These are phyloP conservation scores for Seladonia tumulorum DNA, from an alignment of 2,888 invertebrate species.

Conservation along the genomic window DNA sequence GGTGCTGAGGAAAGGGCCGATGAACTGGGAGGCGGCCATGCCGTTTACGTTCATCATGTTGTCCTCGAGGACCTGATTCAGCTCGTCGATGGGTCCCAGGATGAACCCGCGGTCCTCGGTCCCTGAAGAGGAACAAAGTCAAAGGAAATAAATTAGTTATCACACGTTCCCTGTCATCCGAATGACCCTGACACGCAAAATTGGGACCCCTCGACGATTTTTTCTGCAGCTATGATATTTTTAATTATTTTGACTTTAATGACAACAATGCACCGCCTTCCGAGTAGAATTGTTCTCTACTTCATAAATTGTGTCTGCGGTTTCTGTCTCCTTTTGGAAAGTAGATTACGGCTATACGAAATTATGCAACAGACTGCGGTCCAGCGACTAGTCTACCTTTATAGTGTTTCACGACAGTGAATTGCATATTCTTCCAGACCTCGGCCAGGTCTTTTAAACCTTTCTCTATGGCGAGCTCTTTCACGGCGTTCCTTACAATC, in stretches of 20 bases:
- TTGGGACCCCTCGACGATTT: no score
- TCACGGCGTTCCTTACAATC: conserved; percentile 95
- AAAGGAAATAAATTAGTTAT: neutral
- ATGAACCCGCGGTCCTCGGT: conserved; percentile 92
- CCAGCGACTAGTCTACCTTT: conserved; percentile 85
- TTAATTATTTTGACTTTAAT: no score
- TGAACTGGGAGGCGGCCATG: conserved; percentile 95
- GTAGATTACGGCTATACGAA: neutral
- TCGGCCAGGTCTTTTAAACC: conserved; percentile 93
- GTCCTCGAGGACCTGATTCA: conserved; percentile 93
- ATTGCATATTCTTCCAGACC: conserved; percentile 88
- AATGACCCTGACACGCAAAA: no score
- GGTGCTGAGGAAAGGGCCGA: conserved; percentile 93
- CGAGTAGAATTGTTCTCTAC: neutral
- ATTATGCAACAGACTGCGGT: neutral
- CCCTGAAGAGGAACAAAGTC: conserved; percentile 75
- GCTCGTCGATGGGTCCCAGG: conserved; percentile 93
- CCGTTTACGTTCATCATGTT: conserved; percentile 96
- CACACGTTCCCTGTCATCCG: neutral
- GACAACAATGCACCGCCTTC: neutral
- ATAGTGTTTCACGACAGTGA: conserved; percentile 88
- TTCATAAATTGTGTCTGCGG: neutral
- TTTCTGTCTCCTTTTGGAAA: neutral
- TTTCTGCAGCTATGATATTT: no score
- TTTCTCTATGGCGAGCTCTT: conserved; percentile 95